These are phyloP conservation scores for Itoplectis maculator DNA, from an alignment of 2,888 invertebrate species.

Conservation along the genomic window DNA sequence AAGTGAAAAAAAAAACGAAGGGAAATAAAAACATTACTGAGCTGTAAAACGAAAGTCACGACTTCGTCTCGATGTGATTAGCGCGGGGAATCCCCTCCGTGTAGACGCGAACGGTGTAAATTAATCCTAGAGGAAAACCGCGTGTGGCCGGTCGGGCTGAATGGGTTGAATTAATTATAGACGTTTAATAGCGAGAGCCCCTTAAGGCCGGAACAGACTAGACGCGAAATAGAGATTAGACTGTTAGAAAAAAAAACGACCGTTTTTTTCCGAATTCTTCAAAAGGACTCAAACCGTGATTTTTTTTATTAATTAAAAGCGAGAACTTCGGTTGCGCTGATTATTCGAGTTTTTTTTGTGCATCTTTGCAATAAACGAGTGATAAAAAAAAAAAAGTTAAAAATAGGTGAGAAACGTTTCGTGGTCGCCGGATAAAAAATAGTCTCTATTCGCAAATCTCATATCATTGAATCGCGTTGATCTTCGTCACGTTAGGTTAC, in stretches of 20 bases:
- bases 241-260: background rate
- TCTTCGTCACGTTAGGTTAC: constrained; percentile 21
- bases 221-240: background rate
- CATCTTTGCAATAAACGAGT: constrained; percentile 22
- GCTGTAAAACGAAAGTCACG: constrained; percentile 24
- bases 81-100: background rate
- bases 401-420: background rate
- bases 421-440: constrained; percentile 4
- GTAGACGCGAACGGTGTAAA: constrained; percentile 16
- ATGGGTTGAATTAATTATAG: background rate
- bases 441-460: constrained; percentile 27
- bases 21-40: constrained; percentile 7
- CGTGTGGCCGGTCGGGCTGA: too few relatives aligned
- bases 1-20: background rate
- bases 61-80: constrained; percentile 39
- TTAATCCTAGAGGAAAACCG: constrained; percentile 3
- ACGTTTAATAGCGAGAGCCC: background rate
- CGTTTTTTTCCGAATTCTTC: background rate
- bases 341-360: constrained; percentile 28
- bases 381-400: background rate
- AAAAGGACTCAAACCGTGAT: background rate
- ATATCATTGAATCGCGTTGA: constrained; percentile 49
- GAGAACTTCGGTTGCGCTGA: background rate
- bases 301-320: background rate
- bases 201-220: background rate